Conservation (phyloP, 2,113 vertebrate genomes). For the Gulo gulo region DNA sequence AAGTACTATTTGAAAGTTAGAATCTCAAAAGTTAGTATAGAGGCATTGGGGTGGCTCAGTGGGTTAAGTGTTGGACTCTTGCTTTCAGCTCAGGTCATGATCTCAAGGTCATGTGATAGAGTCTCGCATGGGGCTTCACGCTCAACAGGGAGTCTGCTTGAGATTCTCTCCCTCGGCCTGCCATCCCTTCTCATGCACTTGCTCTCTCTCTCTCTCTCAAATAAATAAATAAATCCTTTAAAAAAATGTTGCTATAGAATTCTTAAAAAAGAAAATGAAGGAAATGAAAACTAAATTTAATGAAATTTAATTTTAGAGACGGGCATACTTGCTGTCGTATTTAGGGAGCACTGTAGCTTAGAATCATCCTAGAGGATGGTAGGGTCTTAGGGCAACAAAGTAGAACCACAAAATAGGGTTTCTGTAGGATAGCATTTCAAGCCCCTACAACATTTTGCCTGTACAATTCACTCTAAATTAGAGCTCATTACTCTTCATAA, state of each 20-base stretch:
- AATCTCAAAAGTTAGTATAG: not conserved
- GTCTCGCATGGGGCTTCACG: not conserved
- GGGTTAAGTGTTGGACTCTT: not conserved
- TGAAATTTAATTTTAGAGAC: not conserved
- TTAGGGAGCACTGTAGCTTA: not conserved
- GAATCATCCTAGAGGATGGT: not conserved
- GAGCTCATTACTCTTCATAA: constrained; percentile 28
- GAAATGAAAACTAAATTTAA: constrained; percentile 5
- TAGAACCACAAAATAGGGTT: not conserved
- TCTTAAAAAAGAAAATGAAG: not conserved
- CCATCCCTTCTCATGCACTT: not conserved
- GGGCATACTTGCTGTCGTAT: not conserved
- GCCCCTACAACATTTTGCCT: not conserved
- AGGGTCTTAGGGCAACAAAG: not conserved
- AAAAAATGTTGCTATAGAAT: not conserved
- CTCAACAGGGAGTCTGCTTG: not conserved
- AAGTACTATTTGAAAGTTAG: not conserved
- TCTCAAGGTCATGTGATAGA: not conserved
- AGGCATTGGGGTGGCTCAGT: not conserved
- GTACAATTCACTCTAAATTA: constrained; percentile 2
- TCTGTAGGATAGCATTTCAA: not conserved
- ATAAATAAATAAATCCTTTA: not conserved
- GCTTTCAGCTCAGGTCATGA: not conserved
- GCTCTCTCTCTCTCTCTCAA: not conserved
- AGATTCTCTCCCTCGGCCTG: not conserved